phyloP scores from a whole-genome alignment of 2,113 vertebrate genomes.

The Heptranchias perlo region DNA sequence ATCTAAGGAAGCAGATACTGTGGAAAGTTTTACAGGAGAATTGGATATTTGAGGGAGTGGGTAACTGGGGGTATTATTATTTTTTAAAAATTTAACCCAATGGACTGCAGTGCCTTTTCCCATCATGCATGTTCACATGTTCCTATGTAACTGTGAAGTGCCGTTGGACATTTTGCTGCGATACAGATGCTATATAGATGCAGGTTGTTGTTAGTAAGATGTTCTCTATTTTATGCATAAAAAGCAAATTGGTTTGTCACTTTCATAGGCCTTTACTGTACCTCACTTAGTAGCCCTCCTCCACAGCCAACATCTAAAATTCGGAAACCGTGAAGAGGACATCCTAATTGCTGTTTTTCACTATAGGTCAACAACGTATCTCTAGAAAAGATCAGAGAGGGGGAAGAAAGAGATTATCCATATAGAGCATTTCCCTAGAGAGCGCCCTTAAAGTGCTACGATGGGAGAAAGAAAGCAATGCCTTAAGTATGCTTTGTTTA shows the following conservation, averaged over 20 bases:
- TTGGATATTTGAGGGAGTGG: not conserved
- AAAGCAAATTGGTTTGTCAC: not conserved
- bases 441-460: not conserved
- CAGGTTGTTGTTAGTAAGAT: not conserved
- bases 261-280: conserved; percentile 47
- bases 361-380: conserved; percentile 77
- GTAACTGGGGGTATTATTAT: not conserved
- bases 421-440: not conserved
- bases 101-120: not conserved
- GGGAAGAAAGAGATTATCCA: not conserved
- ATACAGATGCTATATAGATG: not conserved
- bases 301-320: conserved; percentile 92
- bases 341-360: conserved; percentile 59
- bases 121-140: not conserved
- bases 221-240: not conserved
- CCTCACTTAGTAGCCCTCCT: conserved; percentile 86
- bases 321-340: conserved; percentile 70
- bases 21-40: not conserved
- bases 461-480: not conserved
- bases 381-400: conserved; percentile 55
- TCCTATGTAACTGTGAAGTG: not conserved
- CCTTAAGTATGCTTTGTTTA: not conserved
- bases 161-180: not conserved
- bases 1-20: not conserved
- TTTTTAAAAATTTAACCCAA: not conserved